Base-by-base conservation (phyloP, 2,797 vertebrate genomes). In the Phoeniculus purpureus region DNA sequence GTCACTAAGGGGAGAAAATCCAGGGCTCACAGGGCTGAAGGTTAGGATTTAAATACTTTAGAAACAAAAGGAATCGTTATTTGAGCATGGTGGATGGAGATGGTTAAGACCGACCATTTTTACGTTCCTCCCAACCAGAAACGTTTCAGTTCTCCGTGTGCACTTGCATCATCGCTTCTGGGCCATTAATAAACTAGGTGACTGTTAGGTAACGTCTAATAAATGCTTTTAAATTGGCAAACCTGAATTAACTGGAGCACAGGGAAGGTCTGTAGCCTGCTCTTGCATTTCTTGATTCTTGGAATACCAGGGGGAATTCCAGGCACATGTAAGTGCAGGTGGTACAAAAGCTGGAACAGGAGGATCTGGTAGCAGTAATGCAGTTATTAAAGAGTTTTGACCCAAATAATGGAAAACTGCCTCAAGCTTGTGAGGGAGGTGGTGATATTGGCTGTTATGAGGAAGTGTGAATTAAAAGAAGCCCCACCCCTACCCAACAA, bases 231-330 rank as follows among this genome's bases (percentile, higher is more conserved):
- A 48, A 72, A 54, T 59, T 75, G 76, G 20, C n/a, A 68, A 75
- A 70, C 31, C 45, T 81, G 64, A 45, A 25, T 75, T 59, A 88
- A 55, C 23, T 55, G 40, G 50, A 90, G 22, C 40, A 12, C 81
- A 88, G 54, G 62, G 45, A 55, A 48, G 26, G 67, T 40, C 47
- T 51, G 29, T 80, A 70, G 10, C 15, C 23, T 52, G 27, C 29
- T 81, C 27, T 90, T 87, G 37, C 51, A 51, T 90, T 80, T 92
- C 40, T 92, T 65, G 43, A 10, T 64, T 84, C 71, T 64, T 89
- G 72, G 75, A 93, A 61, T 58, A 51, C 0, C 43, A 0, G 12
- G 64, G 61, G 22, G 26, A 89, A 55, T 85, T 93, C 78, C 68
- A 74, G 65, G 21, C 8, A 58, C 47, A n/a, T 64, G 1, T 22